A percentile compares a stretch with the other conserved stretches of the same genome.
Evolutionary conservation across 2,113 vertebrate species (phyloP).

Genomic region (Meles meles): DNA sequence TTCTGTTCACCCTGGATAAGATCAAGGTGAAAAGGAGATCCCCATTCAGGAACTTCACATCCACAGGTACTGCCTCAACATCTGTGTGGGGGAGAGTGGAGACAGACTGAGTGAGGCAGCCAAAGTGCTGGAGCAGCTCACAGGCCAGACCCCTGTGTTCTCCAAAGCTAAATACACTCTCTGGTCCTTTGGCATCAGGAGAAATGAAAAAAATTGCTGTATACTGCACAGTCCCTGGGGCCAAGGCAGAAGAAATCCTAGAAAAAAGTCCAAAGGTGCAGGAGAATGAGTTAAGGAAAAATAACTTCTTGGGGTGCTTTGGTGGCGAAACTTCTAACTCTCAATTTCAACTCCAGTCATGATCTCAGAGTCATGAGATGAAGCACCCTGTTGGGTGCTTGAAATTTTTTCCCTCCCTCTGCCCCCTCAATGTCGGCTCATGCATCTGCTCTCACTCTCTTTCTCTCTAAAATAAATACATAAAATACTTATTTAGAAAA

Average conservation of each 20-base stretch:
- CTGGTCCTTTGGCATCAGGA: slow-evolving; percentile 94
- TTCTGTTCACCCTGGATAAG: background rate
- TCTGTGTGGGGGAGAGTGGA: slow-evolving; percentile 96
- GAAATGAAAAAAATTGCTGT: slow-evolving; percentile 98
- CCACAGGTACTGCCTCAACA: slow-evolving; percentile 96
- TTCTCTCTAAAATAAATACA: background rate
- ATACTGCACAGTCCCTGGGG: slow-evolving; percentile 94
- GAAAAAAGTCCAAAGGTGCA: slow-evolving; percentile 93
- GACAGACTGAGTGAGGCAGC: slow-evolving; percentile 95
- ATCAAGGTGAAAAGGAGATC: background rate
- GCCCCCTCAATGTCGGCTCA: background rate
- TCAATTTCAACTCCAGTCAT: background rate
- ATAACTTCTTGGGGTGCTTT: slow-evolving; percentile 89
- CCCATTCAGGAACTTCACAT: slow-evolving; percentile 84
- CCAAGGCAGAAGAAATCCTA: slow-evolving; percentile 96
- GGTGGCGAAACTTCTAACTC: background rate
- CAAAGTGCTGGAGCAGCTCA: slow-evolving; percentile 89
- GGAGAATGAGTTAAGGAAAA: slow-evolving; percentile 95
- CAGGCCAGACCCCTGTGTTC: slow-evolving; percentile 89
- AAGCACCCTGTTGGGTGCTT: background rate
- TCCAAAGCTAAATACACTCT: slow-evolving; percentile 97
- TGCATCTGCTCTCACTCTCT: background rate
- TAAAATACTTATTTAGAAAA: no score
- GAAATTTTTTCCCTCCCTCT: background rate
- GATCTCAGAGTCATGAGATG: background rate